phyloP scores from a whole-genome alignment of 2,797 vertebrate genomes.

The Squalus acanthias region DNA sequence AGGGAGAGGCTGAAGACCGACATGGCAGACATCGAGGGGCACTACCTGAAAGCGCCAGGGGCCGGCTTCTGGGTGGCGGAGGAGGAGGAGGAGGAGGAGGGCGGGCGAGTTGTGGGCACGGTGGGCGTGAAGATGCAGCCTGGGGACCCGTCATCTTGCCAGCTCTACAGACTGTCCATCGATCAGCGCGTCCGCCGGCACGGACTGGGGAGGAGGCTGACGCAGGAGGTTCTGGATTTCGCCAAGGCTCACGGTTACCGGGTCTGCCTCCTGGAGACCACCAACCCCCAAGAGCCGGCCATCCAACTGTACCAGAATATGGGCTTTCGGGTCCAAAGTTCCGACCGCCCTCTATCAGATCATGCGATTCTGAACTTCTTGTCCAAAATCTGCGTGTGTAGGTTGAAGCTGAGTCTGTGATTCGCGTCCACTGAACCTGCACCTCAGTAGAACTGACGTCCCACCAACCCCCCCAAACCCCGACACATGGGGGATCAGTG shows the following conservation, averaged over 20 bases:
- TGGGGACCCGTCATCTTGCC: constrained; percentile 46
- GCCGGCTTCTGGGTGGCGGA: constrained; percentile 64
- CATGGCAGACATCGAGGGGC: constrained; percentile 57
- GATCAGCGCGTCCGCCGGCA: constrained; percentile 48
- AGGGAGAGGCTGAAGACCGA: constrained; percentile 47
- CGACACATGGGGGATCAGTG: too few species aligned
- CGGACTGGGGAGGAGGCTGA: constrained; percentile 53
- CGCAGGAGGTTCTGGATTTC: constrained; percentile 51
- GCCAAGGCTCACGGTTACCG: constrained; percentile 53
- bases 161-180: constrained; percentile 58
- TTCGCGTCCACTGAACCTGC: background rate
- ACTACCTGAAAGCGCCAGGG: constrained; percentile 50
- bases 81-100: constrained; percentile 31
- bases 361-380: too few species aligned
- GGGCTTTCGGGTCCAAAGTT: constrained; percentile 49
- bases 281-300: constrained; percentile 50
- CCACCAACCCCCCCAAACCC: too few species aligned
- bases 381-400: background rate
- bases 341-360: too few species aligned
- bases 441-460: background rate
- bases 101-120: background rate
- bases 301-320: constrained; percentile 54
- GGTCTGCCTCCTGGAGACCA: constrained; percentile 55
- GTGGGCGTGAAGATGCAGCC: background rate
- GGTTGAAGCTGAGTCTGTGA: background rate